These are phyloP conservation scores for Caenorhabditis japonica DNA, from an alignment of 2,888 invertebrate species.

Conservation along the genomic window DNA sequence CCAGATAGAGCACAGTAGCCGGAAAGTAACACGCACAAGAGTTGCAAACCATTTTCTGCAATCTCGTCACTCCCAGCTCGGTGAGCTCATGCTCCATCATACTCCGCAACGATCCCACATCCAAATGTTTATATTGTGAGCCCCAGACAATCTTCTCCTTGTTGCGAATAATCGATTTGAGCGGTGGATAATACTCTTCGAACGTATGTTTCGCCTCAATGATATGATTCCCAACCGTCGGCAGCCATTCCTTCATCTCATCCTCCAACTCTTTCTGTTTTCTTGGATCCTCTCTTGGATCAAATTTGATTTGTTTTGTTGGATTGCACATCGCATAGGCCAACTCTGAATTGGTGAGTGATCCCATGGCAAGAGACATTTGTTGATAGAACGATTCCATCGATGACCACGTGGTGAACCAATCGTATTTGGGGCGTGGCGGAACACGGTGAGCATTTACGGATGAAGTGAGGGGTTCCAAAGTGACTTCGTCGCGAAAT, in stretches of 20 bases:
- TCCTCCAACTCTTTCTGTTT: conserved; percentile 15
- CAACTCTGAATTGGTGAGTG: conserved; percentile 5
- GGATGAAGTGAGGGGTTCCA: neutral
- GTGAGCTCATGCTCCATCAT: conserved; percentile 37
- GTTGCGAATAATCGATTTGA: conserved; percentile 10
- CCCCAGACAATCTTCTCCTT: conserved; percentile 19
- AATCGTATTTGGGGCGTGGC: conserved; percentile 5
- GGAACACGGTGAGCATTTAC: neutral
- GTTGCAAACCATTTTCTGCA: conserved; percentile 20
- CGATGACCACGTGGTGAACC: conserved; percentile 13
- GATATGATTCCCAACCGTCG: conserved; percentile 9
- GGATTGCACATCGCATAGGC: conserved; percentile 14
- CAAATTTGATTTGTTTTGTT: conserved; percentile 7
- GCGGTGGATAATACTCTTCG: conserved; percentile 10
- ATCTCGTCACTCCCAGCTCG: conserved; percentile 10
- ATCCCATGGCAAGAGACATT: conserved; percentile 14
- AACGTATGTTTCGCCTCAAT: neutral
- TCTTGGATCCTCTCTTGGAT: neutral
- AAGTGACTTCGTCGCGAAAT: conserved; percentile 6
- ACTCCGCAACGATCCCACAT: conserved; percentile 10
- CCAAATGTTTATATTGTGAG: conserved; percentile 1
- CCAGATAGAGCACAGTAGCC: conserved; percentile 11
- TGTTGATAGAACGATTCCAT: conserved; percentile 20
- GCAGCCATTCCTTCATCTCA: conserved; percentile 15
- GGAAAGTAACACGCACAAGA: conserved; percentile 5